Conservation (phyloP, 2,797 vertebrate species). For the Galagoides demidoff region DNA sequence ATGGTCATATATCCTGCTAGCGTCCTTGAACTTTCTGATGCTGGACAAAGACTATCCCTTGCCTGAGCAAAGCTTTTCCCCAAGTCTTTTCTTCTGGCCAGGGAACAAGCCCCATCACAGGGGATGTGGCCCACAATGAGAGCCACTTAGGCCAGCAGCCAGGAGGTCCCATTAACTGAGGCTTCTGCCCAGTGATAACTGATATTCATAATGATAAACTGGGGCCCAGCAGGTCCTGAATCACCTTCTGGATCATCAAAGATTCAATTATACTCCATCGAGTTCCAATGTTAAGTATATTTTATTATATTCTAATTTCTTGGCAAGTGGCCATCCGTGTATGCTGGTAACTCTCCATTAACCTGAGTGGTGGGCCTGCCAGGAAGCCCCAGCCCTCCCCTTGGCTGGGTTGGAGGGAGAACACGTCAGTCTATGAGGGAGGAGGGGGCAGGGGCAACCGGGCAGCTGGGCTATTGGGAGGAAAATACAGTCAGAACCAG, state of each 20-base stretch:
- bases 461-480: background rate
- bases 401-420: background rate
- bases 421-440: background rate
- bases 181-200: background rate
- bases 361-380: background rate
- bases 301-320: background rate
- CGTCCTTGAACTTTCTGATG: background rate
- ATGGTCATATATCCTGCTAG: too few species aligned
- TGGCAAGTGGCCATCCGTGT: conserved; percentile 31
- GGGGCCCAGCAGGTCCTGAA: background rate
- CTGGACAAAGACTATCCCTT: background rate
- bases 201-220: background rate
- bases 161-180: background rate
- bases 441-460: background rate
- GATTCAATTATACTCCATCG: background rate
- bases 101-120: background rate
- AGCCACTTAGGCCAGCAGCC: background rate
- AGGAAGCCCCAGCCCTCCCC: background rate
- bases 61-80: background rate
- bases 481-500: too few species aligned
- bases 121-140: fast-evolving
- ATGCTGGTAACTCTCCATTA: background rate
- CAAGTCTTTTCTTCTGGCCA: background rate
- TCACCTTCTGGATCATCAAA: background rate
- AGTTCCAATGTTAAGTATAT: background rate